Evolutionary conservation across 2,797 vertebrate genomes (phyloP).

Genomic region (Pangasius larnaudii): DNA sequence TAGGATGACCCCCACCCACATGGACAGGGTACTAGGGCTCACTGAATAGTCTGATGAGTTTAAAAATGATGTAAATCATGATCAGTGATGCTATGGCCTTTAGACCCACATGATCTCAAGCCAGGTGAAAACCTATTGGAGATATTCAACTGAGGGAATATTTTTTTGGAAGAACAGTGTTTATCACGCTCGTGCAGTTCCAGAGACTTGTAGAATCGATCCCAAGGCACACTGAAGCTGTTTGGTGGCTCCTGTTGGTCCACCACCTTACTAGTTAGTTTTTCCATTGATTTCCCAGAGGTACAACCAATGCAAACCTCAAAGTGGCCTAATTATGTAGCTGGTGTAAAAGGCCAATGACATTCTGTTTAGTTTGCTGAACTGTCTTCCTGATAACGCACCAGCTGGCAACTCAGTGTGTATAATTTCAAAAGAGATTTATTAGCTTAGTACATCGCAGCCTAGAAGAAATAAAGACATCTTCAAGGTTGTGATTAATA

Average conservation of each 20-base stretch:
- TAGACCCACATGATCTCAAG: not conserved
- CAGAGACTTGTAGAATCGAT: not conserved
- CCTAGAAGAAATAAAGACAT: not conserved
- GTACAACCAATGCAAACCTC: not conserved
- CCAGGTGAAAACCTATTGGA: not conserved
- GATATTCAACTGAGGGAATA: not conserved
- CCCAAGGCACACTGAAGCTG: not conserved
- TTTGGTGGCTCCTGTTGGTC: not conserved
- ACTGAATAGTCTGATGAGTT: not conserved
- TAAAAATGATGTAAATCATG: not conserved
- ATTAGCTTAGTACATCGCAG: not conserved
- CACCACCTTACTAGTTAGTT: not conserved
- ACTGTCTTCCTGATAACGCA: not conserved
- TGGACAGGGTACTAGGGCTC: not conserved
- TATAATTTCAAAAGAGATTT: not conserved
- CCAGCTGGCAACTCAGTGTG: not conserved
- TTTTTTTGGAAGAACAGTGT: not conserved
- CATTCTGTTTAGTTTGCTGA: not conserved
- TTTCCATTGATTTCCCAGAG: constrained; percentile 17
- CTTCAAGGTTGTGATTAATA: not conserved
- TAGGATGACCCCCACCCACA: not conserved
- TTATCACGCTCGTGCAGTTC: too few relatives aligned
- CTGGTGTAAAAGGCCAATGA: not conserved
- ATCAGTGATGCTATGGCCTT: not conserved
- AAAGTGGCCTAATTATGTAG: not conserved